Evolutionary conservation across 2,888 invertebrate species (phyloP).

Genomic region (Helleia helle): DNA sequence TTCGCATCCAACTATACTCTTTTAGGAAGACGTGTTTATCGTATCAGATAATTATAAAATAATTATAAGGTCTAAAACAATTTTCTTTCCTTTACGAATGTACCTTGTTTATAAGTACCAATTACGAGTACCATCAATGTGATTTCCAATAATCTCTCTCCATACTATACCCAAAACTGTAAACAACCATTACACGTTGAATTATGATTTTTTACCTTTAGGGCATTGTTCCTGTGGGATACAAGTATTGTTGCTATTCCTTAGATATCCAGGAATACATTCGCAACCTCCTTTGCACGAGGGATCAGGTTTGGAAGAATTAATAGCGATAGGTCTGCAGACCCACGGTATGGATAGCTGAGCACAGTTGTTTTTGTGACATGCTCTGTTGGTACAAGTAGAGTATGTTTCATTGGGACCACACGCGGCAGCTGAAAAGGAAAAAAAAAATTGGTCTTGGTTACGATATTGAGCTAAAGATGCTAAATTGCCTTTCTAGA

Average conservation of each 20-base stretch:
- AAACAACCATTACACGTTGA: background rate
- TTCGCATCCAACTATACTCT: no score
- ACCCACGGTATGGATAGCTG: constrained; percentile 1
- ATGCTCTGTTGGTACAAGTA: constrained; percentile 1
- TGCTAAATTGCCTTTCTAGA: no score
- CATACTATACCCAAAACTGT: no score
- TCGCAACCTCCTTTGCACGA: constrained; percentile 1
- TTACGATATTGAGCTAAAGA: no score
- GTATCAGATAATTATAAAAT: no score
- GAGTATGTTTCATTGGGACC: background rate
- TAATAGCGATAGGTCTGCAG: background rate
- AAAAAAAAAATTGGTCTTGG: no score
- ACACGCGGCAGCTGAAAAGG: background rate
- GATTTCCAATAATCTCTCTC: no score
- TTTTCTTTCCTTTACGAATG: no score
- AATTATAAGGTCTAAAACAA: no score
- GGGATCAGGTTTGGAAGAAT: background rate
- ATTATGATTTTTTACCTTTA: constrained; percentile 5
- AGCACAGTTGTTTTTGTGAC: background rate
- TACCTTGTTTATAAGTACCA: no score
- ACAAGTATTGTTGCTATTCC: constrained; percentile 24
- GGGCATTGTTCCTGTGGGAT: constrained; percentile 23
- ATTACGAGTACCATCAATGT: no score
- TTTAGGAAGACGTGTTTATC: no score
- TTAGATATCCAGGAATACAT: constrained; percentile 10